These are phyloP conservation scores for Sciurus vulgaris DNA, from an alignment of 2,797 vertebrate species.

Conservation along the genomic window DNA sequence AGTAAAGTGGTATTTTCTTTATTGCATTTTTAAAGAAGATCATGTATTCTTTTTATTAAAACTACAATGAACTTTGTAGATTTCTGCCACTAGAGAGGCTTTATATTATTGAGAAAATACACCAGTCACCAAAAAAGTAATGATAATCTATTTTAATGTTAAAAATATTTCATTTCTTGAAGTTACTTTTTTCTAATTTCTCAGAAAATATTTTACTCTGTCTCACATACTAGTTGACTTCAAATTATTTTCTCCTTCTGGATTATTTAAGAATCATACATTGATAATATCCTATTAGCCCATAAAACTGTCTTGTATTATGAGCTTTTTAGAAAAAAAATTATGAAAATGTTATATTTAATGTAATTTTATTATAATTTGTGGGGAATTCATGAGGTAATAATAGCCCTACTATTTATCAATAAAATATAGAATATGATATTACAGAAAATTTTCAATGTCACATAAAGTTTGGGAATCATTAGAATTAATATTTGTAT, in stretches of 20 bases:
- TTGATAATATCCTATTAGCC: background rate
- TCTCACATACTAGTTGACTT: background rate
- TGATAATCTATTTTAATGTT: background rate
- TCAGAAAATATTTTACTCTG: slow-evolving; percentile 58
- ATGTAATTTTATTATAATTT: background rate
- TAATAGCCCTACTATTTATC: background rate
- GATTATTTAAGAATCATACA: background rate
- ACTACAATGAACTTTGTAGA: slow-evolving; percentile 16
- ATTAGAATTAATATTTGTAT: background rate
- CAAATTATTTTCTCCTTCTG: background rate
- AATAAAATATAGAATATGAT: background rate
- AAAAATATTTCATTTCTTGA: background rate
- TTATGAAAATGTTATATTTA: background rate
- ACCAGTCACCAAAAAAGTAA: background rate
- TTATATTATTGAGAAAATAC: background rate
- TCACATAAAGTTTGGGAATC: background rate
- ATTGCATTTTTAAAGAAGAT: slow-evolving; percentile 51
- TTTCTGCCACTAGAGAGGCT: background rate
- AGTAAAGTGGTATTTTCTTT: slow-evolving; percentile 62
- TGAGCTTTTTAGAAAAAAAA: background rate
- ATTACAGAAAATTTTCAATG: background rate
- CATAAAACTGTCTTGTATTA: background rate
- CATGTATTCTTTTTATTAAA: slow-evolving; percentile 48
- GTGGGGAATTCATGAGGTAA: background rate
- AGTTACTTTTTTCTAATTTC: background rate